These are phyloP conservation scores for Caenorhabditis sp. DNA, from an alignment of 2,888 invertebrate species.

Conservation along the genomic window DNA sequence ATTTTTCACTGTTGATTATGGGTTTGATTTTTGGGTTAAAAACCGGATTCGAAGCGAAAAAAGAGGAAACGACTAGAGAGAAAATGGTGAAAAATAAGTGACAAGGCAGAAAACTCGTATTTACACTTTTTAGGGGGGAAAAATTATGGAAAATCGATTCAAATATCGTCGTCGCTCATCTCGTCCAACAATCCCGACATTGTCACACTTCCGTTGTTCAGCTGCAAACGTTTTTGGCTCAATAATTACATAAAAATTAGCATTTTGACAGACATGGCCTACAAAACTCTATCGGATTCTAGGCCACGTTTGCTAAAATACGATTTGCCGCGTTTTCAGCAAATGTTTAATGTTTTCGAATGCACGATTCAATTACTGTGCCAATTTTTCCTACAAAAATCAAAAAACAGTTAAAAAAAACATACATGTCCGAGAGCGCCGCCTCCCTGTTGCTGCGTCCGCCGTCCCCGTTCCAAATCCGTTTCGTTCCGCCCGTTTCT, in stretches of 20 bases:
- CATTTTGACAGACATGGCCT: neutral
- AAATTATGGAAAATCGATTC: slow-evolving; percentile 1
- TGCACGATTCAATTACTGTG: no score
- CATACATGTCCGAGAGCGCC: slow-evolving; percentile 38
- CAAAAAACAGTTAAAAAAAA: neutral
- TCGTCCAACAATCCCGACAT: slow-evolving; percentile 56
- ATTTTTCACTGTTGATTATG: no score
- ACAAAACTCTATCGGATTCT: no score
- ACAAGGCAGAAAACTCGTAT: neutral
- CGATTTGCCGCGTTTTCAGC: no score
- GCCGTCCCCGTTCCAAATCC: slow-evolving; percentile 24
- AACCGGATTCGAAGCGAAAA: no score
- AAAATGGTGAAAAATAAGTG: neutral
- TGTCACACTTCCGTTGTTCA: slow-evolving; percentile 37
- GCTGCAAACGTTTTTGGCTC: no score
- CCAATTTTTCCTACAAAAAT: neutral
- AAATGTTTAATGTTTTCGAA: neutral
- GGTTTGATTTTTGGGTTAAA: no score
- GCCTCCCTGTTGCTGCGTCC: slow-evolving; percentile 20
- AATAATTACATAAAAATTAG: neutral
- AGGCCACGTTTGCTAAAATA: no score
- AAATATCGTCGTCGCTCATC: slow-evolving; percentile 54
- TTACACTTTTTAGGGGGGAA: neutral
- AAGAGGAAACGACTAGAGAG: neutral
- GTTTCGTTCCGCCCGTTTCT: slow-evolving; percentile 1